Percentiles rank a stretch among this genome's conserved stretches.
Conservation (phyloP, 1,140 invertebrate genomes). For the Aphelenchoides fujianensis region DNA sequence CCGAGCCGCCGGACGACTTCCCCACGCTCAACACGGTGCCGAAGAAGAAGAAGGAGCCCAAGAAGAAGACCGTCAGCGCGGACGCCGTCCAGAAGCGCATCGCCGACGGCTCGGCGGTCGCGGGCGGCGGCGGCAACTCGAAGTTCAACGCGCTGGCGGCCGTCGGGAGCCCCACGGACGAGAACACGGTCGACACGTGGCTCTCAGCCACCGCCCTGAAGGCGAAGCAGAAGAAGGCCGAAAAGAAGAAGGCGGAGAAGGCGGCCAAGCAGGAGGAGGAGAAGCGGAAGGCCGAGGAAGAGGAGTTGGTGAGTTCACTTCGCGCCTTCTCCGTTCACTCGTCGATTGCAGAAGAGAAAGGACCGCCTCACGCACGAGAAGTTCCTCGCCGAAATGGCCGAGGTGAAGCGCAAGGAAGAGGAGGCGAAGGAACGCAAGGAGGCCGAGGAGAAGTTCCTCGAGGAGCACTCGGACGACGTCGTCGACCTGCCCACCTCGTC, state of each 20-base stretch:
- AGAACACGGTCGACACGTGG: not conserved
- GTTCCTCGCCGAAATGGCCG: slow-evolving; percentile 2
- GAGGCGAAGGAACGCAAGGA: not conserved
- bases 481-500: not conserved
- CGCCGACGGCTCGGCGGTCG: not conserved
- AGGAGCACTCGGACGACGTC: not conserved
- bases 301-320: not conserved
- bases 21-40: not conserved
- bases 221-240: slow-evolving; percentile 15
- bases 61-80: slow-evolving; percentile 14
- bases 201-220: slow-evolving; percentile 11
- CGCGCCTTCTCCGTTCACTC: too few relatives aligned
- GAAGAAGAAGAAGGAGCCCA: slow-evolving; percentile 14
- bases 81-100: not conserved
- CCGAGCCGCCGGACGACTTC: slow-evolving; percentile 10
- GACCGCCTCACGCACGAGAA: slow-evolving; percentile 4
- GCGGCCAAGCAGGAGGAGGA: not conserved
- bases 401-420: not conserved
- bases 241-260: slow-evolving; percentile 10
- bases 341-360: not conserved
- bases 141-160: not conserved
- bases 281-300: not conserved
- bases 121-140: not conserved
- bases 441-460: not conserved
- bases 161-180: not conserved